These are phyloP conservation scores for Aptenodytes forsteri DNA, from an alignment of 2,113 vertebrate species.

Conservation along the genomic window DNA sequence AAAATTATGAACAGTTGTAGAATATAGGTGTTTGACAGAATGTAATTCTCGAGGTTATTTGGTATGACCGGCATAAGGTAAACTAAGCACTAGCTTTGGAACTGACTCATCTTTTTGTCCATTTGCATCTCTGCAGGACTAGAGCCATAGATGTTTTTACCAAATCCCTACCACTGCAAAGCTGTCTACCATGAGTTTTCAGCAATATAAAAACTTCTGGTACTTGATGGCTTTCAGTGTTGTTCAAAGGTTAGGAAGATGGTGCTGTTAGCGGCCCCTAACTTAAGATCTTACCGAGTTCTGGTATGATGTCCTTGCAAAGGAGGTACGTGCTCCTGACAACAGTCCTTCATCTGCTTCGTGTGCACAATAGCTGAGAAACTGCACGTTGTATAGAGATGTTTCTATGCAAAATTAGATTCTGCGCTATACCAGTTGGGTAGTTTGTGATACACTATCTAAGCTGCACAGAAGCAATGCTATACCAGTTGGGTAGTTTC, in stretches of 20 bases:
- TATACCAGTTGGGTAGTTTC: no score
- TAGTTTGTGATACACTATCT: not conserved
- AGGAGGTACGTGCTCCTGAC: not conserved
- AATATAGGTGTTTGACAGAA: not conserved
- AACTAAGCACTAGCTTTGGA: not conserved
- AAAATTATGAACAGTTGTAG: not conserved
- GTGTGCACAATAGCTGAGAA: not conserved
- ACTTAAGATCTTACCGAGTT: not conserved
- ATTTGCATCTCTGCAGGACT: not conserved
- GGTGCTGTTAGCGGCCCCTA: not conserved
- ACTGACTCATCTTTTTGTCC: not conserved
- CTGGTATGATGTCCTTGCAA: not conserved
- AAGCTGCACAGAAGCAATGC: not conserved
- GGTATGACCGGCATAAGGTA: not conserved
- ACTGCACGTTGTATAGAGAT: accelerated
- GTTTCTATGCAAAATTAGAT: not conserved
- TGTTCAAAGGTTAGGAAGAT: not conserved
- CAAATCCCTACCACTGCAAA: not conserved
- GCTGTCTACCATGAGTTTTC: not conserved
- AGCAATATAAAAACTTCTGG: not conserved
- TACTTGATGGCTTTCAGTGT: not conserved
- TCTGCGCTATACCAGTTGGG: accelerated
- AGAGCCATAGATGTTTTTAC: not conserved
- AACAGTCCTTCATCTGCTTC: not conserved
- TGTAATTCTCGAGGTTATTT: not conserved